These are phyloP conservation scores for Drosophila paracracens DNA, from an alignment of 2,888 invertebrate species.

Conservation along the genomic window DNA sequence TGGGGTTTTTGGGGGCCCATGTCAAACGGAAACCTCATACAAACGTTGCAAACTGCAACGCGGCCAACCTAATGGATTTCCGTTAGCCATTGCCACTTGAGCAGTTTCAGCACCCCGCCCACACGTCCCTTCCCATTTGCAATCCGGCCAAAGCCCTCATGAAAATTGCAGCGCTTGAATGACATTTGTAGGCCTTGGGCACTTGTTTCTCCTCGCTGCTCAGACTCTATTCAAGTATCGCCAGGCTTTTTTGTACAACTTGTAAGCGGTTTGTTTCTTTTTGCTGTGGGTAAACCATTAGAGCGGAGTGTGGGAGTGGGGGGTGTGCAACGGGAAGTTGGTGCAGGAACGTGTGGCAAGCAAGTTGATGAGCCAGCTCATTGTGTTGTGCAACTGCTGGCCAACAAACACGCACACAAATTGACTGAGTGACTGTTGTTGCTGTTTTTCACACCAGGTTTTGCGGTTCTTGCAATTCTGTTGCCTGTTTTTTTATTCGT, in stretches of 20 bases:
- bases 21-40: slow-evolving; percentile 75
- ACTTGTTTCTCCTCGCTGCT: slow-evolving; percentile 10
- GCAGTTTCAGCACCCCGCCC: slow-evolving; percentile 13
- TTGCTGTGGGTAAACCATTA: slow-evolving; percentile 45
- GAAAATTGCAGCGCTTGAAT: slow-evolving; percentile 57
- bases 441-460: slow-evolving; percentile 28
- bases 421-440: slow-evolving; percentile 29
- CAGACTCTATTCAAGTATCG: slow-evolving; percentile 31
- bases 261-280: slow-evolving; percentile 50
- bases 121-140: not conserved
- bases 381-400: slow-evolving; percentile 54
- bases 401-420: slow-evolving; percentile 28
- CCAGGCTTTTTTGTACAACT: slow-evolving; percentile 53
- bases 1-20: slow-evolving; percentile 31
- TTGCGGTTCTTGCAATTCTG: slow-evolving; percentile 4
- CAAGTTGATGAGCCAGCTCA: slow-evolving; percentile 42
- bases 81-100: slow-evolving; percentile 73
- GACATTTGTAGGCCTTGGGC: slow-evolving; percentile 70
- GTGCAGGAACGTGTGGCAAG: slow-evolving; percentile 21
- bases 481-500: slow-evolving; percentile 12
- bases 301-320: not conserved
- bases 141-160: slow-evolving; percentile 21
- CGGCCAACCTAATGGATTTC: slow-evolving; percentile 77
- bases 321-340: not conserved
- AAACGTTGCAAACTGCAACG: slow-evolving; percentile 69